phyloP scores from a whole-genome alignment of 1,140 invertebrate species.

The Drosophila arizonae region DNA sequence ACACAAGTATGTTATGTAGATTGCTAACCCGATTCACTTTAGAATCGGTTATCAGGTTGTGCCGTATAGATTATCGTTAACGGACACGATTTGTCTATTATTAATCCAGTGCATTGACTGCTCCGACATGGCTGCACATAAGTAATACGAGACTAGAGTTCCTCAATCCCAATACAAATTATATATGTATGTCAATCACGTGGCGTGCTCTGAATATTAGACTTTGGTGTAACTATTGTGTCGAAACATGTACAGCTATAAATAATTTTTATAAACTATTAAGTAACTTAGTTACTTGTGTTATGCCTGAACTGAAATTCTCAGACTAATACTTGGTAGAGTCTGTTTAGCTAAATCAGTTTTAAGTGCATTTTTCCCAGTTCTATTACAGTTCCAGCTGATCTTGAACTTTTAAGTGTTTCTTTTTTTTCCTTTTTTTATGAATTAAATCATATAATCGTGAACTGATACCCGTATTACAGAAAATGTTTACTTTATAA shows the following conservation, averaged over 20 bases:
- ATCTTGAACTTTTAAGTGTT: conserved; percentile 7
- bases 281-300: too few relatives aligned
- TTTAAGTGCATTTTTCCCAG: not conserved
- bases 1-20: conserved; percentile 35
- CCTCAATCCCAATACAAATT: not conserved
- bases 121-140: conserved; percentile 12
- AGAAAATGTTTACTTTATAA: not conserved
- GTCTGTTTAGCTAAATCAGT: not conserved
- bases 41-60: conserved; percentile 14
- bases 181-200: conserved; percentile 18
- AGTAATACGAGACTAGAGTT: conserved; percentile 19
- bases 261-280: not conserved
- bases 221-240: not conserved
- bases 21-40: conserved; percentile 20
- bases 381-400: not conserved
- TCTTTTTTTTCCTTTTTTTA: not conserved
- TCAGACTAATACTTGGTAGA: not conserved
- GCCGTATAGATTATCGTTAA: conserved; percentile 28
- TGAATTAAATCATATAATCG: conserved; percentile 9
- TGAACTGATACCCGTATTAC: not conserved
- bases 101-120: conserved; percentile 42
- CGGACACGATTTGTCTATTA: conserved; percentile 50
- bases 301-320: too few relatives aligned
- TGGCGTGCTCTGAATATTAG: conserved; percentile 21
- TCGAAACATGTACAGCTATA: conserved; percentile 14